These are phyloP conservation scores for Gryon sp. DNA, from an alignment of 1,140 invertebrate genomes.

Conservation along the genomic window DNA sequence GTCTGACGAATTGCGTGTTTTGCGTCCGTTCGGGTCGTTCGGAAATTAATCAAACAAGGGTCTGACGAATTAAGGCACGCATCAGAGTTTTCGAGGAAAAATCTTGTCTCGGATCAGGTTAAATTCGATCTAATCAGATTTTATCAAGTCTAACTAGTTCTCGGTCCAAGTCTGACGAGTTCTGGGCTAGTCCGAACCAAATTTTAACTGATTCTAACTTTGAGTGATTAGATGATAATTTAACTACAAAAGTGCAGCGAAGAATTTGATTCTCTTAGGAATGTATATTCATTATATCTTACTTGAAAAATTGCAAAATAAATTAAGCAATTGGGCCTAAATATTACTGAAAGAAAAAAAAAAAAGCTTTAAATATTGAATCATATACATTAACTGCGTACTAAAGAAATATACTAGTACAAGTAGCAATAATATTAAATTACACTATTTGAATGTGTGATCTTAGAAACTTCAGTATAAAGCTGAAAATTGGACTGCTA, in stretches of 20 bases:
- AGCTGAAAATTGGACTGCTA: too few relatives aligned
- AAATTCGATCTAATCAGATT: constrained; percentile 52
- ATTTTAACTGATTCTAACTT: constrained; percentile 22
- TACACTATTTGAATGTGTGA: too few relatives aligned
- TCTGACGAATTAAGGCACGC: constrained; percentile 51
- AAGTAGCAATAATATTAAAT: too few relatives aligned
- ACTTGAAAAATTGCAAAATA: too few relatives aligned
- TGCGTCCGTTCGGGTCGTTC: constrained; percentile 47
- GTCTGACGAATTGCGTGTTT: constrained; percentile 55
- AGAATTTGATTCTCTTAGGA: neutral
- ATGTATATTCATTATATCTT: too few relatives aligned
- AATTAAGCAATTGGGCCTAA: too few relatives aligned
- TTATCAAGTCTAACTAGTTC: constrained; percentile 47
- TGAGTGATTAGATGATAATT: constrained; percentile 30
- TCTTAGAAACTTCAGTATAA: too few relatives aligned
- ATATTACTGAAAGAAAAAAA: too few relatives aligned
- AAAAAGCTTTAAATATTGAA: too few relatives aligned
- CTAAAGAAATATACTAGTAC: too few relatives aligned
- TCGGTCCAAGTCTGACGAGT: constrained; percentile 28
- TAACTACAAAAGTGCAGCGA: neutral
- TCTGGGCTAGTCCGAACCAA: constrained; percentile 12
- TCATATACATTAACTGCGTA: too few relatives aligned
- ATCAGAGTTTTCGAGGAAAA: constrained; percentile 44
- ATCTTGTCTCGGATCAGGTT: constrained; percentile 38
- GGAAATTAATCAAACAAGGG: constrained; percentile 51